Conservation (phyloP, 2,113 vertebrate genomes). For the Hippocampus mohnikei region DNA sequence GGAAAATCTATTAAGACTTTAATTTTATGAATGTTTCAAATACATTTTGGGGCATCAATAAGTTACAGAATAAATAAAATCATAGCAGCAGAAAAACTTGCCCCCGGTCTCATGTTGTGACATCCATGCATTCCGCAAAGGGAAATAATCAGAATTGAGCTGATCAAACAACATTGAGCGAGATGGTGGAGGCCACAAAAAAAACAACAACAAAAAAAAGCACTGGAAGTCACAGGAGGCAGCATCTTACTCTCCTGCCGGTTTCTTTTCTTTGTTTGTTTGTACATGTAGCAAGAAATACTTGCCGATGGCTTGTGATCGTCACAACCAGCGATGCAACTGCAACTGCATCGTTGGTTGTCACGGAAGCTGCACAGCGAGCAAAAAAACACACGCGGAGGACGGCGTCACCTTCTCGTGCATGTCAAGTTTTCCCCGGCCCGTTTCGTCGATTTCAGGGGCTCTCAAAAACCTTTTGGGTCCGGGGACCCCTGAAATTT, state of each 20-base stretch:
- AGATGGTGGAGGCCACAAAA: constrained; percentile 43
- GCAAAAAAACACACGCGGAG: background rate
- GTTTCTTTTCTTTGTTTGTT: constrained; percentile 30
- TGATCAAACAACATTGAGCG: constrained; percentile 27
- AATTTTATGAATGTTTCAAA: constrained; percentile 63
- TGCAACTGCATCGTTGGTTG: constrained; percentile 47
- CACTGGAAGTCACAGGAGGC: constrained; percentile 66
- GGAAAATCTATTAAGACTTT: constrained; percentile 80
- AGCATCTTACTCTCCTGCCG: constrained; percentile 73
- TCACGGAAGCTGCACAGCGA: constrained; percentile 37
- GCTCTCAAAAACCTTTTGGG: too few relatives aligned
- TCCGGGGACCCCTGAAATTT: too few relatives aligned
- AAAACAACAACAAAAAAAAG: constrained; percentile 33
- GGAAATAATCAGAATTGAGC: background rate
- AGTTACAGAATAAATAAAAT: constrained; percentile 66
- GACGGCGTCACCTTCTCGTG: background rate
- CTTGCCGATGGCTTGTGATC: constrained; percentile 54
- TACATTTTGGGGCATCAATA: constrained; percentile 63
- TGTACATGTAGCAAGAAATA: constrained; percentile 42
- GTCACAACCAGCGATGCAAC: constrained; percentile 52
- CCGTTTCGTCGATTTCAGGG: too few relatives aligned
- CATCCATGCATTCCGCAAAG: background rate
- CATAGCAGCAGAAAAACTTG: constrained; percentile 48
- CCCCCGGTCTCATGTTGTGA: constrained; percentile 21
- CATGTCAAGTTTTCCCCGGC: background rate